These are phyloP conservation scores for Craterocephalus amniculus DNA, from an alignment of 2,797 vertebrate species.

Conservation along the genomic window DNA sequence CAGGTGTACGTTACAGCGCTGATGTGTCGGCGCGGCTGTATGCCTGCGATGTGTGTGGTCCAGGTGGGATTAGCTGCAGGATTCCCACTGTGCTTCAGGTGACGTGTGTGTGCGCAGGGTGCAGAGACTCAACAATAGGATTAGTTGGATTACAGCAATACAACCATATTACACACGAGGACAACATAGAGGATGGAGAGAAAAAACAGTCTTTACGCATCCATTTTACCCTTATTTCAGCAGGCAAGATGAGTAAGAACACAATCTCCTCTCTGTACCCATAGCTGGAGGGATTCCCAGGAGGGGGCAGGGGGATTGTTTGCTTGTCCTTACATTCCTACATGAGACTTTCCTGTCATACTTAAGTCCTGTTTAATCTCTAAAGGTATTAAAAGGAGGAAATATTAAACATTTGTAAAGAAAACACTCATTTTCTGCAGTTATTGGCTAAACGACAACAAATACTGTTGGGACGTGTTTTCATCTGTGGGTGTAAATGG, in stretches of 20 bases:
- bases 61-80: constrained; percentile 60
- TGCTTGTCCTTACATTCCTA: constrained; percentile 27
- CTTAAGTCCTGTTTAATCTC: background rate
- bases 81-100: constrained; percentile 70
- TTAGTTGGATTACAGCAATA: constrained; percentile 82
- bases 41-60: constrained; percentile 48
- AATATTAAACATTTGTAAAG: background rate
- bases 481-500: constrained; percentile 11
- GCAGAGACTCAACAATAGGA: constrained; percentile 75
- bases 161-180: constrained; percentile 73
- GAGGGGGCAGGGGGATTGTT: background rate
- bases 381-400: background rate
- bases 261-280: constrained; percentile 54
- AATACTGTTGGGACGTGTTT: no score
- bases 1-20: constrained; percentile 25
- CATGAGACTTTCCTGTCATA: constrained; percentile 3
- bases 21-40: constrained; percentile 23
- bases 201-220: constrained; percentile 49
- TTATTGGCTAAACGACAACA: no score
- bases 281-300: constrained; percentile 14
- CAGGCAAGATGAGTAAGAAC: constrained; percentile 46
- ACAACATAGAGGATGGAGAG: constrained; percentile 61
- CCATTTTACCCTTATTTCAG: constrained; percentile 62
- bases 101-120: constrained; percentile 43
- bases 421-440: background rate